Conservation (phyloP, 2,797 vertebrate species). For the Acrossocheilus wenchowensis region DNA sequence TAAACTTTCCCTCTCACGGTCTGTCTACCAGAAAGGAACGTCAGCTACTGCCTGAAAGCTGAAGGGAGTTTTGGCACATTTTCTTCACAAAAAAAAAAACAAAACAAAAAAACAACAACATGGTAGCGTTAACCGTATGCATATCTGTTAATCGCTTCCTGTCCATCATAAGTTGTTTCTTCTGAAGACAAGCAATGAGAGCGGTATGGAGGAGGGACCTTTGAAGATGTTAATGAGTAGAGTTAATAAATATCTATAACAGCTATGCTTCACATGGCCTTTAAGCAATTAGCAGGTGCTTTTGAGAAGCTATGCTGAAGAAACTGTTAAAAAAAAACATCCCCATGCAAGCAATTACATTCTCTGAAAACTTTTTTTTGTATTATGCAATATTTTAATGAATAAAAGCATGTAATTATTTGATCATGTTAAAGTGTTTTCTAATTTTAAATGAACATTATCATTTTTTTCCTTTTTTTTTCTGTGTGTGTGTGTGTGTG, state of each 20-base stretch:
- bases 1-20: slow-evolving; percentile 52
- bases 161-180: slow-evolving; percentile 20
- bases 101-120: not conserved
- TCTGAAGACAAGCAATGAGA: slow-evolving; percentile 10
- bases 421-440: not conserved
- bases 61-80: slow-evolving; percentile 1
- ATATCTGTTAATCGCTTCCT: slow-evolving; percentile 20
- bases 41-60: slow-evolving; percentile 34
- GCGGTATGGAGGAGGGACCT: not conserved
- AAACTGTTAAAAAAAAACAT: not conserved
- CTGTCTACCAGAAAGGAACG: slow-evolving; percentile 45
- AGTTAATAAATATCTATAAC: not conserved
- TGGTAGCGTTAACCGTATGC: slow-evolving; percentile 22
- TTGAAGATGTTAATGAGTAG: slow-evolving; percentile 22
- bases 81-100: not conserved
- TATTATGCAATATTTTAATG: not conserved
- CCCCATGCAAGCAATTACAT: not conserved
- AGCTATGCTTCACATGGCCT: slow-evolving; percentile 40
- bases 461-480: not conserved
- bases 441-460: too few species aligned
- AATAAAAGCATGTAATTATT: not conserved
- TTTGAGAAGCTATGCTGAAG: slow-evolving; percentile 5
- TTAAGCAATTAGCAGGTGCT: slow-evolving; percentile 56
- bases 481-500: not conserved
- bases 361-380: not conserved